phyloP scores from a whole-genome alignment of 1,140 invertebrate genomes.

The Lucilia sericata region DNA sequence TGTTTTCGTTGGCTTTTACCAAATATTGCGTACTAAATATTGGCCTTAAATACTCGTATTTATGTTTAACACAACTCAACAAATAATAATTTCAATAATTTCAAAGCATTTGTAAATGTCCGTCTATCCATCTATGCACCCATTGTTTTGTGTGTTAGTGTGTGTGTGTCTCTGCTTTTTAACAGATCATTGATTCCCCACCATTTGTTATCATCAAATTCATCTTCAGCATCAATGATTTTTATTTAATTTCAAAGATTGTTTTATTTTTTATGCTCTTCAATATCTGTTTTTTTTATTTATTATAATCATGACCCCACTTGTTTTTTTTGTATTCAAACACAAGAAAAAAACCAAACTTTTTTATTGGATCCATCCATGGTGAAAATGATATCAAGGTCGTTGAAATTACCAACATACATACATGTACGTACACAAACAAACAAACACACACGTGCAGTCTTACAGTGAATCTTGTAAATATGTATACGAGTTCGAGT shows the following conservation, averaged over 20 bases:
- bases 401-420: background rate
- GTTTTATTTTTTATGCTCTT: background rate
- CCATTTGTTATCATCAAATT: constrained; percentile 10
- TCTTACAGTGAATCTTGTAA: background rate
- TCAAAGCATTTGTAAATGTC: too few species aligned
- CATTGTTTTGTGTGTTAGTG: background rate
- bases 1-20: too few species aligned
- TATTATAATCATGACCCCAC: constrained; percentile 4
- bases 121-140: background rate
- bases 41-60: constrained; percentile 16
- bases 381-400: constrained; percentile 20
- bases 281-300: background rate
- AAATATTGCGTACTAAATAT: constrained; percentile 16
- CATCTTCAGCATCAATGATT: background rate
- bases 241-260: background rate
- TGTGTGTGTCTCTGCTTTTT: background rate
- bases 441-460: background rate
- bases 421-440: background rate
- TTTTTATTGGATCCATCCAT: constrained; percentile 18
- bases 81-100: background rate
- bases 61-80: background rate
- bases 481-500: background rate
- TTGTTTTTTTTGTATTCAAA: background rate
- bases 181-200: background rate
- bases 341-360: background rate